Percentiles rank a stretch among this genome's conserved stretches.
These are phyloP conservation scores for Campoletis raptor DNA, from an alignment of 2,888 invertebrate species.

Conservation along the genomic window DNA sequence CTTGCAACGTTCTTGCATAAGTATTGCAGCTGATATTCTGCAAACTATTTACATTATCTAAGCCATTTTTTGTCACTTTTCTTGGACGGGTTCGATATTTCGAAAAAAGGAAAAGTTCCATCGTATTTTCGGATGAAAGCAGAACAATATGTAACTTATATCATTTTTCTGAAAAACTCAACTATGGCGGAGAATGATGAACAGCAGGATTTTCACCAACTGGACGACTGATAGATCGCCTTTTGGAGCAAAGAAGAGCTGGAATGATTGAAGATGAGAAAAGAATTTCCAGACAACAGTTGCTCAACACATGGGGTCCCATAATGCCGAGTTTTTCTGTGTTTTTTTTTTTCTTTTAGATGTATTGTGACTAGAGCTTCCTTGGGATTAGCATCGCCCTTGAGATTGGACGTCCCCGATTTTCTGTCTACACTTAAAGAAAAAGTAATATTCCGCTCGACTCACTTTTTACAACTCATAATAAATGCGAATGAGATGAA, in stretches of 20 bases:
- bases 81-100: not conserved
- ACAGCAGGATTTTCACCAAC: not conserved
- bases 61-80: no score
- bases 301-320: not conserved
- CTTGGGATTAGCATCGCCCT: not conserved
- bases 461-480: not conserved
- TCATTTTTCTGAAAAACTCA: not conserved
- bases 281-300: not conserved
- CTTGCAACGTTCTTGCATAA: constrained; percentile 23
- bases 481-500: constrained; percentile 20
- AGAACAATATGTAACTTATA: no score
- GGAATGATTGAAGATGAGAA: not conserved
- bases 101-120: not conserved
- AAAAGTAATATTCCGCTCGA: not conserved
- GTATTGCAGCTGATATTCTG: not conserved
- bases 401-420: not conserved
- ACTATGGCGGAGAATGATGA: not conserved
- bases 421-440: not conserved
- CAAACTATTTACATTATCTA: not conserved
- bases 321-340: no score
- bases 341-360: not conserved
- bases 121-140: no score
- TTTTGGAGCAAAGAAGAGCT: not conserved
- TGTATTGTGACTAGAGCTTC: not conserved
- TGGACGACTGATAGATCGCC: not conserved